Evolutionary conservation across 1,140 invertebrate genomes (phyloP).

Genomic region (Fopius arisanus): DNA sequence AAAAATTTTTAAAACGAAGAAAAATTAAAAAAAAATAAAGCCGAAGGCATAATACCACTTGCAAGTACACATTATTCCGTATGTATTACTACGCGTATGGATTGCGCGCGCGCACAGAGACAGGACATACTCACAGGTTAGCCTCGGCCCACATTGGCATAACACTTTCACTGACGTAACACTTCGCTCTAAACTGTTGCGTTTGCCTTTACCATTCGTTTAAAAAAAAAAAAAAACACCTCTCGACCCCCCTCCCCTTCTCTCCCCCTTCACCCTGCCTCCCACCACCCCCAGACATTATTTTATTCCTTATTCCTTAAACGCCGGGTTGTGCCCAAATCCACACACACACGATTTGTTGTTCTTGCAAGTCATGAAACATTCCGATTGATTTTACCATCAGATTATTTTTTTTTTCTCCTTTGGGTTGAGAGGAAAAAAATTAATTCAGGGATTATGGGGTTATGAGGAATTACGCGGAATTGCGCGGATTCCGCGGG

Average conservation of each 20-base stretch:
- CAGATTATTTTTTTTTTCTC: no score
- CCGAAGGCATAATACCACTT: neutral
- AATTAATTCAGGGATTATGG: no score
- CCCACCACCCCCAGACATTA: no score
- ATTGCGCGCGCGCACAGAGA: constrained; percentile 37
- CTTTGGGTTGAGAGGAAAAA: no score
- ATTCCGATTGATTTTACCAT: no score
- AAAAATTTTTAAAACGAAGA: neutral
- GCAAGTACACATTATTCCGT: constrained; percentile 10
- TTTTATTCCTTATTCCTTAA: no score
- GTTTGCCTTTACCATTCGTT: constrained; percentile 46
- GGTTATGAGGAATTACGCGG: no score
- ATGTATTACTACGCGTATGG: constrained; percentile 31
- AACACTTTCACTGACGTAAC: constrained; percentile 68
- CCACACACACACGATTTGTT: no score
- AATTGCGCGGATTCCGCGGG: no score
- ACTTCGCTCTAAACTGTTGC: constrained; percentile 64
- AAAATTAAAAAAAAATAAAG: neutral
- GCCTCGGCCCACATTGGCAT: constrained; percentile 66
- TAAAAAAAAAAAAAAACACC: constrained; percentile 9
- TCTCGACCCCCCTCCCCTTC: constrained; percentile 21
- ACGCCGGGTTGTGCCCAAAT: no score
- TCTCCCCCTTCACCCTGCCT: neutral
- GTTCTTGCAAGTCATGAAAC: no score
- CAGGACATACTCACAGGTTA: constrained; percentile 59